phyloP scores from a whole-genome alignment of 2,888 invertebrate genomes.

The Strigamia transsilvanica region DNA sequence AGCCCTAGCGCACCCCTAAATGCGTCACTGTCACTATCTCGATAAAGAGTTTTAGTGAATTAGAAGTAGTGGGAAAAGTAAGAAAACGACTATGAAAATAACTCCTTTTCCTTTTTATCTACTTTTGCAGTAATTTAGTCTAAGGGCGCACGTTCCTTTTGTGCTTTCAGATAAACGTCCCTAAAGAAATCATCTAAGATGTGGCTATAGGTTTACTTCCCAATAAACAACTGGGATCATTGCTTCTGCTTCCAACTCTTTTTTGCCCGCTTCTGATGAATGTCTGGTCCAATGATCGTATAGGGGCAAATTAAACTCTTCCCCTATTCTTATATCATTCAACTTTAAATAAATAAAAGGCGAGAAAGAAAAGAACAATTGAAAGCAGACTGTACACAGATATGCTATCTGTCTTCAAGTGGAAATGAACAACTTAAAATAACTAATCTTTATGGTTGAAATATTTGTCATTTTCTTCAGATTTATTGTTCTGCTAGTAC shows the following conservation, averaged over 20 bases:
- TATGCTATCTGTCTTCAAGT: neutral
- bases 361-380: neutral
- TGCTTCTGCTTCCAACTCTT: neutral
- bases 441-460: neutral
- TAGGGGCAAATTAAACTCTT: conserved; percentile 6
- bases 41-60: neutral
- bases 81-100: neutral
- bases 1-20: too few species aligned
- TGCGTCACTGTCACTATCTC: too few species aligned
- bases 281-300: neutral
- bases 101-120: neutral
- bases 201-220: conserved; percentile 27
- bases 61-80: neutral
- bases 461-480: neutral
- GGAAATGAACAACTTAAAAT: neutral
- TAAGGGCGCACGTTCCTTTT: neutral
- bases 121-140: conserved; percentile 8
- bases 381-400: neutral
- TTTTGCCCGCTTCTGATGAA: neutral
- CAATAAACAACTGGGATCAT: neutral
- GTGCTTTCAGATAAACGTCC: neutral
- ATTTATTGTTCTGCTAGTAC: neutral
- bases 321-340: conserved; percentile 1
- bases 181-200: conserved; percentile 38
- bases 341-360: neutral